A percentile compares a stretch with the other conserved stretches of the same genome.
Evolutionary conservation across 92 coral and sea anemone species (phyloP).

Genomic region (Phenganax subtilis): DNA sequence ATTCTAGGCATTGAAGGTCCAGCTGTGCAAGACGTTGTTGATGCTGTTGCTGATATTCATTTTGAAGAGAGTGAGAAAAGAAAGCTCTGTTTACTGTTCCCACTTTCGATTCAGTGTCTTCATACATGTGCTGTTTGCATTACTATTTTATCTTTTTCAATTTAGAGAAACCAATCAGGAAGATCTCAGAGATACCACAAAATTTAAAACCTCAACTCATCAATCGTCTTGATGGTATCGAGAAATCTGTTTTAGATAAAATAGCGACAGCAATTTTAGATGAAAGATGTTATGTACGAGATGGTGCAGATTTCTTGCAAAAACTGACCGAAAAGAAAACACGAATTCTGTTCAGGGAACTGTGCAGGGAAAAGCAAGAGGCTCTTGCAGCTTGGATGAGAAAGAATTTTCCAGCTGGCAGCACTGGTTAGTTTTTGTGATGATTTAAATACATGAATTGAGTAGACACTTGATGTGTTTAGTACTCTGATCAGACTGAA

Average conservation of each 20-base stretch:
- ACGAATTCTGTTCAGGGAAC: constrained; percentile 38
- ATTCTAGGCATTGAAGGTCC: constrained; percentile 40
- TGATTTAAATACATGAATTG: not conserved
- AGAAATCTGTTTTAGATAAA: not conserved
- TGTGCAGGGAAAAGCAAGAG: constrained; percentile 17
- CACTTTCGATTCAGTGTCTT: not conserved
- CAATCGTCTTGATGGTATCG: not conserved
- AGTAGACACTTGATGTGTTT: not conserved
- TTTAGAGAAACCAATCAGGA: not conserved
- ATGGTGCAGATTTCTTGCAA: constrained; percentile 1
- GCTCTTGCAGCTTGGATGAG: constrained; percentile 42
- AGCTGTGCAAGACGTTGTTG: constrained; percentile 30
- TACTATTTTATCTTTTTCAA: not conserved
- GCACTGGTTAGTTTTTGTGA: constrained; percentile 41
- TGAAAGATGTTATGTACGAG: constrained; percentile 1
- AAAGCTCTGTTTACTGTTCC: not conserved
- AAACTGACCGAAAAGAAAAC: not conserved
- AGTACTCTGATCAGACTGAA: too few species aligned
- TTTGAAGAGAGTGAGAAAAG: not conserved
- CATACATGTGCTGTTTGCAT: too few species aligned
- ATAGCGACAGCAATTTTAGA: not conserved
- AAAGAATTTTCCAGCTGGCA: constrained; percentile 46
- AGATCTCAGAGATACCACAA: not conserved
- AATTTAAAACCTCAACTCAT: not conserved
- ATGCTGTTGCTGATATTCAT: not conserved